phyloP scores from a whole-genome alignment of 2,113 vertebrate genomes.

The Chelonoidis abingdonii region DNA sequence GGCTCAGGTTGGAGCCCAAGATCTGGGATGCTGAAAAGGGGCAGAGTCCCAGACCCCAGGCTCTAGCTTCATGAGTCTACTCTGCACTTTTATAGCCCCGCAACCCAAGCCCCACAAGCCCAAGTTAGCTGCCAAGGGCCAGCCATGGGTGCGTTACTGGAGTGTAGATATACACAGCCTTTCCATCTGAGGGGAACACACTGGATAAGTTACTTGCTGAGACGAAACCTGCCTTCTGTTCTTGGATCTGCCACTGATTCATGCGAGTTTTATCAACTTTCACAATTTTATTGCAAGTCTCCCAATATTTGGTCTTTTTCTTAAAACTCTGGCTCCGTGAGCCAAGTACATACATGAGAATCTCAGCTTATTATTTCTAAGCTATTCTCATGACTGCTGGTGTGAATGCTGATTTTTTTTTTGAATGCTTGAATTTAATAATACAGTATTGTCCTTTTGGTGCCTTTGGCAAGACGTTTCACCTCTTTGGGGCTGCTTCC shows the following conservation, averaged over 20 bases:
- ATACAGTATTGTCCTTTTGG: background rate
- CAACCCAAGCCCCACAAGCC: background rate
- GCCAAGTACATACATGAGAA: background rate
- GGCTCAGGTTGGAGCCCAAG: background rate
- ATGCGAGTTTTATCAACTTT: background rate
- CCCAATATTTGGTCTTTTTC: background rate
- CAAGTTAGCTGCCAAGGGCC: background rate
- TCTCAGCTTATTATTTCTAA: background rate
- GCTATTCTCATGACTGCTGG: background rate
- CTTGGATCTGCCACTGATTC: background rate
- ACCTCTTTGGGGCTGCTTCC: background rate
- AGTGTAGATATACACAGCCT: background rate
- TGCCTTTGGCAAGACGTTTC: background rate
- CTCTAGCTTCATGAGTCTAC: background rate
- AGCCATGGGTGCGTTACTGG: background rate
- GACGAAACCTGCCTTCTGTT: too few relatives aligned
- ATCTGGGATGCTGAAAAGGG: background rate
- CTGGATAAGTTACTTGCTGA: background rate
- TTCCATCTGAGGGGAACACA: background rate
- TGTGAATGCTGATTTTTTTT: background rate
- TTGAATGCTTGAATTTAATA: background rate
- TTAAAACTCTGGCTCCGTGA: background rate
- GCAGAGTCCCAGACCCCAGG: background rate
- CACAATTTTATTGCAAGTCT: background rate
- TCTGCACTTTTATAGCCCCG: background rate